phyloP scores from a whole-genome alignment of 1,140 invertebrate genomes.

The Drosophila kanapiae region DNA sequence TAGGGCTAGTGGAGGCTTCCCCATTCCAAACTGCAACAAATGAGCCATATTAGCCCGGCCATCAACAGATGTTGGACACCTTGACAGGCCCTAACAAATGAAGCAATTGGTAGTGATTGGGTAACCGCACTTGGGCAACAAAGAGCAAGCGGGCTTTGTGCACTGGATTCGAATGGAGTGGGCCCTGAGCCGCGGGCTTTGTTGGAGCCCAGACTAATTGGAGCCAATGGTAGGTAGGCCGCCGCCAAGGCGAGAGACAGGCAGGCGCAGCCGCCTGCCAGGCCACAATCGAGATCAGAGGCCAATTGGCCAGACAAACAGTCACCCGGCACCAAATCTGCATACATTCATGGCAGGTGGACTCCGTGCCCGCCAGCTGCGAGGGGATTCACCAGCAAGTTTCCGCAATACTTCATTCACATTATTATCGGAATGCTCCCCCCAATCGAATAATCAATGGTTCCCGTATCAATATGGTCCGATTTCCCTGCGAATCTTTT shows the following conservation, averaged over 20 bases:
- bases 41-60: slow-evolving; percentile 29
- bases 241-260: slow-evolving; percentile 14
- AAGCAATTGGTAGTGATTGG: slow-evolving; percentile 74
- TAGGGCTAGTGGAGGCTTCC: slow-evolving; percentile 10
- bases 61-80: slow-evolving; percentile 70
- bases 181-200: slow-evolving; percentile 39
- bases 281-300: slow-evolving; percentile 44
- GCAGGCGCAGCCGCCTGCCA: background rate
- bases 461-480: slow-evolving; percentile 32
- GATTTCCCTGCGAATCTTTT: slow-evolving; percentile 31
- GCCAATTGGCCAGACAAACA: slow-evolving; percentile 51
- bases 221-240: slow-evolving; percentile 41
- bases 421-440: slow-evolving; percentile 33
- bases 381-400: slow-evolving; percentile 21
- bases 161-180: slow-evolving; percentile 26
- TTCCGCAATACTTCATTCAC: slow-evolving; percentile 37
- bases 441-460: slow-evolving; percentile 40
- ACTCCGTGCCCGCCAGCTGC: slow-evolving; percentile 3
- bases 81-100: slow-evolving; percentile 71
- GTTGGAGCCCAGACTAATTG: slow-evolving; percentile 40
- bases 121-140: slow-evolving; percentile 65
- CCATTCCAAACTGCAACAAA: slow-evolving; percentile 16
- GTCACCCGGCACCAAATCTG: slow-evolving; percentile 15
- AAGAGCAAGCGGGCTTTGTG: slow-evolving; percentile 25
- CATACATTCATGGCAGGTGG: slow-evolving; percentile 31